A percentile compares a stretch with the other conserved stretches of the same genome.
Conservation (phyloP, 2,888 invertebrate species). For the Ennomos erosarius region DNA sequence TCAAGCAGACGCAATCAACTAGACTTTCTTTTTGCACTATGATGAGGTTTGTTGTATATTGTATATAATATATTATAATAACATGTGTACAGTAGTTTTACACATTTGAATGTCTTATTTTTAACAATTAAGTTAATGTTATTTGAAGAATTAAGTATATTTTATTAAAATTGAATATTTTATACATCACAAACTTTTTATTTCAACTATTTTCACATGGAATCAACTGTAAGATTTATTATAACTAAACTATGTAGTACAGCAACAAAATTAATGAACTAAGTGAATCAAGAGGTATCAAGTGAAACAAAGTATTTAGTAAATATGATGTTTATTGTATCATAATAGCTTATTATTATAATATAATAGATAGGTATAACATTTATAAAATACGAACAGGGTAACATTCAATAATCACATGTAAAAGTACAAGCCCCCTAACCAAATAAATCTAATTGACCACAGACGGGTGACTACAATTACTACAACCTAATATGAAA, state of each 20-base stretch:
- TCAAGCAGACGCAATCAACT: too few species aligned
- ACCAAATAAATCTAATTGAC: too few species aligned
- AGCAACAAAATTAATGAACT: too few species aligned
- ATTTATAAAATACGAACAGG: constrained; percentile 13
- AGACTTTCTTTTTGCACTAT: too few species aligned
- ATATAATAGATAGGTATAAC: constrained; percentile 10
- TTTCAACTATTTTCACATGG: not conserved
- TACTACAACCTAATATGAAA: too few species aligned
- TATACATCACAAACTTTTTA: constrained; percentile 4
- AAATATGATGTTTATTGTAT: constrained; percentile 10
- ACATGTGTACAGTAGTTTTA: constrained; percentile 8
- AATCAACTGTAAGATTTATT: too few species aligned
- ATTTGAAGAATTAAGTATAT: constrained; percentile 47
- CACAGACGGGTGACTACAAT: too few species aligned
- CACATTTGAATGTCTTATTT: constrained; percentile 54
- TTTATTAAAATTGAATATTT: constrained; percentile 29
- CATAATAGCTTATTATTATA: constrained; percentile 13
- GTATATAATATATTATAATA: constrained; percentile 5
- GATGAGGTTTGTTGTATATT: not conserved
- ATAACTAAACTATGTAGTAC: too few species aligned
- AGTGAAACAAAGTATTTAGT: not conserved
- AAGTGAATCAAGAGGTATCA: not conserved
- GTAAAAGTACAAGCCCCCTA: constrained; percentile 6
- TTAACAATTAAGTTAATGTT: constrained; percentile 57
- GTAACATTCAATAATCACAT: constrained; percentile 17